Base-by-base conservation (phyloP, 2,888 invertebrate species). In the Fragum sueziense region DNA sequence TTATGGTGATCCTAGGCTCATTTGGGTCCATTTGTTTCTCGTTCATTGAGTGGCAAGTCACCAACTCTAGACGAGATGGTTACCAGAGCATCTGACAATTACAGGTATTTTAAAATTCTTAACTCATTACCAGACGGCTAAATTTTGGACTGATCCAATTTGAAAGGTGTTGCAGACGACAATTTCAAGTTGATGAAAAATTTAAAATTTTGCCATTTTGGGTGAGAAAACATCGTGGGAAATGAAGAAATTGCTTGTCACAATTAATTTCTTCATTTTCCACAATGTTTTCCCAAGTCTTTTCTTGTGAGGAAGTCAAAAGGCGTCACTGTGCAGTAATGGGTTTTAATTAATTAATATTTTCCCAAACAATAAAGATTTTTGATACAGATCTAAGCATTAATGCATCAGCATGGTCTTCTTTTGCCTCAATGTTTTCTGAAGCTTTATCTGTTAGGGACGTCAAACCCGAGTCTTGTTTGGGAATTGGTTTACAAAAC, bases 1-100 rank as follows among this genome's bases (percentile, higher is more conserved):
- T 94, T 59, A 80, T 94, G 73, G 90, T 90, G 14, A 70, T 91
- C 14, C 68, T 87, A 0, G 91, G 88, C 0, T 85, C 88, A 9
- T 11, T 88, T 6, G 92, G 91, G 3, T 80, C 88, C 0, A 25
- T 90, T 34, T 76, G 85, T 47, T 93, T 93, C 88, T 90, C 90
- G 62, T 37, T 87, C 0, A 89, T 93, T 1, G 93, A 93, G 74
- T 91, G 91, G 91, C 68, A 76, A 34, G 85, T 80, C 34, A 85
- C 85, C 7, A 85, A 76, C 52, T 72, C 84, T 0, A 76, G 74
- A 22, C 76, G 83, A 33, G 82, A 82, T 34, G 89, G 89, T n/a
- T 90, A 89, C 72, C 85, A 87, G 81, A 77, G 82, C 34, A 88
- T 88, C 33, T 85, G 86, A 86, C 86, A 82, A 69, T 71, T 76